Conservation (phyloP, 2,797 vertebrate species). For the Staurois parvus region DNA sequence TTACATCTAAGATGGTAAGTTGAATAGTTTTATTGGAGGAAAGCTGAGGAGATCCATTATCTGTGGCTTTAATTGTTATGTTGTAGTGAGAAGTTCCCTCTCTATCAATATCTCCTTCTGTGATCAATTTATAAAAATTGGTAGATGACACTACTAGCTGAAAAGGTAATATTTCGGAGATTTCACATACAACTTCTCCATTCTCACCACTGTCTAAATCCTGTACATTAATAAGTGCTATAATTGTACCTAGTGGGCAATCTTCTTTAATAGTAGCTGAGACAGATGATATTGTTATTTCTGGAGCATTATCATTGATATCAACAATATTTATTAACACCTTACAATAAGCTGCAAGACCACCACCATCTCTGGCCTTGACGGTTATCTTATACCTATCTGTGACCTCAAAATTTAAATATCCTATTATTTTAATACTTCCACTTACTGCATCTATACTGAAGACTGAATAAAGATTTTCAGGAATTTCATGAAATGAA, state of each 20-base stretch:
- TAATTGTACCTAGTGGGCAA: slow-evolving; percentile 65
- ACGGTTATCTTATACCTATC: slow-evolving; percentile 39
- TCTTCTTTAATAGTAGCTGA: slow-evolving; percentile 65
- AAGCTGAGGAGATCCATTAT: slow-evolving; percentile 41
- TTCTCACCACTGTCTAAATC: slow-evolving; percentile 68
- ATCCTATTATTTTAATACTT: slow-evolving; percentile 66
- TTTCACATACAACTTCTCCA: slow-evolving; percentile 66
- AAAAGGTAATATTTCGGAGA: slow-evolving; percentile 53
- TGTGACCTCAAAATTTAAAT: slow-evolving; percentile 76
- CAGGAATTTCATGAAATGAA: slow-evolving; percentile 65
- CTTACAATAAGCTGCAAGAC: slow-evolving; percentile 69
- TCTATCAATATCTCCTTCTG: slow-evolving; percentile 64
- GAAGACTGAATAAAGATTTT: slow-evolving; percentile 54
- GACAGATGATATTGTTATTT: slow-evolving; percentile 67
- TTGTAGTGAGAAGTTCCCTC: slow-evolving; percentile 64
- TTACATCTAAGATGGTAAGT: slow-evolving; percentile 42
- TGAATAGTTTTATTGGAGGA: slow-evolving; percentile 36
- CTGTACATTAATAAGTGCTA: slow-evolving; percentile 71
- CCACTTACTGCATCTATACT: slow-evolving; percentile 65
- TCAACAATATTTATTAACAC: slow-evolving; percentile 67
- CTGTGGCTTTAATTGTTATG: slow-evolving; percentile 57
- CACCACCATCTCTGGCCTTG: slow-evolving; percentile 63
- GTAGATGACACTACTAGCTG: slow-evolving; percentile 56
- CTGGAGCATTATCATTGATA: slow-evolving; percentile 72
- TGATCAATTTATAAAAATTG: slow-evolving; percentile 66